These are phyloP conservation scores for Dipus sagitta DNA, from an alignment of 2,797 vertebrate species.

Conservation along the genomic window DNA sequence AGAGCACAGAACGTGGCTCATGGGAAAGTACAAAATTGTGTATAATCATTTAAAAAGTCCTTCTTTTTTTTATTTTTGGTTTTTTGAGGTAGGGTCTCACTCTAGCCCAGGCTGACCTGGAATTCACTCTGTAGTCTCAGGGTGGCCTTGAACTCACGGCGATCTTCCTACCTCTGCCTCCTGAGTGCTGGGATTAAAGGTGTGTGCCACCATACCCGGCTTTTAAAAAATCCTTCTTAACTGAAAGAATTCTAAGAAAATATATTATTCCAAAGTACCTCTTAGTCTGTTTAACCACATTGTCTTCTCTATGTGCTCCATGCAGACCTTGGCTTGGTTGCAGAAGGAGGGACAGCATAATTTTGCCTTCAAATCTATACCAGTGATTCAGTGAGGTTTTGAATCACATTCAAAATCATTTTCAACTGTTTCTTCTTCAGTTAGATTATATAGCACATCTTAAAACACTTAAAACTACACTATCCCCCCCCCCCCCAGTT, in stretches of 20 bases:
- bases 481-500: background rate
- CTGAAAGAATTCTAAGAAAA: slow-evolving; percentile 42
- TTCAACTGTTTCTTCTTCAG: background rate
- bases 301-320: background rate
- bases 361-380: background rate
- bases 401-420: slow-evolving; percentile 30
- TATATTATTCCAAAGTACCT: background rate
- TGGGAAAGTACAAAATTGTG: background rate
- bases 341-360: background rate
- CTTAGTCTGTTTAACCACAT: background rate
- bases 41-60: background rate
- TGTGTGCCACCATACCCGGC: too few species aligned
- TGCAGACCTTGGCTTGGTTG: background rate
- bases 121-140: too few species aligned
- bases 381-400: background rate
- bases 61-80: background rate
- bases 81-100: too few species aligned
- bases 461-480: background rate
- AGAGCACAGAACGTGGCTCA: background rate
- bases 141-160: too few species aligned
- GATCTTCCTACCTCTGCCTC: too few species aligned
- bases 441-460: slow-evolving; percentile 1
- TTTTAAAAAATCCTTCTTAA: background rate
- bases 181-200: too few species aligned
- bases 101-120: too few species aligned